Conservation (phyloP, 1,140 invertebrate genomes). For the Camponotus vicinus region DNA sequence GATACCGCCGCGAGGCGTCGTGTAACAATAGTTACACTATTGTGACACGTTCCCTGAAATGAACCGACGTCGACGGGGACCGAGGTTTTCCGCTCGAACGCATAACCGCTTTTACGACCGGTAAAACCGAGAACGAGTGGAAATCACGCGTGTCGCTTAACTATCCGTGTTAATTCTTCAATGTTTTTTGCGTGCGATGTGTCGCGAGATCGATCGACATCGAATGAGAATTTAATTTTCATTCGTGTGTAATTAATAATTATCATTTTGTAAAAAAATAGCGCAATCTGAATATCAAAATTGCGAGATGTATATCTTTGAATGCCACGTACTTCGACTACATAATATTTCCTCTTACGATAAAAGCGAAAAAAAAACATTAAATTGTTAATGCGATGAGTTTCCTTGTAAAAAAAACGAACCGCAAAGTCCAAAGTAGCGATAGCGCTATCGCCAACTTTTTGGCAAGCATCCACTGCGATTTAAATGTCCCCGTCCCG, state of each 20-base stretch:
- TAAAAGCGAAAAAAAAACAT: neutral
- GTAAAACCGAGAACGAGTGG: neutral
- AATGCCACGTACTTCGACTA: neutral
- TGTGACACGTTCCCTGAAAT: neutral
- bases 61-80: neutral
- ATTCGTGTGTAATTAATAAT: no score
- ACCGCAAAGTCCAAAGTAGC: slow-evolving; percentile 2
- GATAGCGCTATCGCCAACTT: slow-evolving; percentile 28
- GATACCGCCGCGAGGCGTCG: neutral
- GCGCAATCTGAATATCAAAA: no score
- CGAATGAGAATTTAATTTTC: neutral
- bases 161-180: neutral
- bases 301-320: neutral
- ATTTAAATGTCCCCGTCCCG: slow-evolving; percentile 34
- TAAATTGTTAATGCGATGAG: neutral
- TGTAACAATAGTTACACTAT: slow-evolving; percentile 26
- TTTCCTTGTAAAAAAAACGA: slow-evolving; percentile 1
- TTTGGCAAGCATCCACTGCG: slow-evolving; percentile 39
- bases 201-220: neutral
- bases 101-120: neutral
- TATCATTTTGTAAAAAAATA: no score
- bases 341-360: neutral
- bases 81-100: slow-evolving; percentile 7
- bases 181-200: no score
- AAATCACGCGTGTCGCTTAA: neutral